Conservation (phyloP, 2,888 invertebrate genomes). For the Pachymerium ferrugineum region DNA sequence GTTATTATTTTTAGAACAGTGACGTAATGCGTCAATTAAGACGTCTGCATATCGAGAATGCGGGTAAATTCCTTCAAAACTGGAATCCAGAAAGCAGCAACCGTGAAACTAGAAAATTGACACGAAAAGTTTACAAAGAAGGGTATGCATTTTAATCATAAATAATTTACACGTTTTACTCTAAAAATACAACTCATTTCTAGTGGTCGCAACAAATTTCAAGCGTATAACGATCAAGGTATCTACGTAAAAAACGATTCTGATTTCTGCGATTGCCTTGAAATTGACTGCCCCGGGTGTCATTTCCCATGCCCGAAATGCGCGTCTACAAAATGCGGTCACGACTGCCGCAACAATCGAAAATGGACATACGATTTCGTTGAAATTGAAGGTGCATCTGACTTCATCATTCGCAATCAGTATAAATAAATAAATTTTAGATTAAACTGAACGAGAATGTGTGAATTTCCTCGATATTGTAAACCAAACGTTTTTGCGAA, state of each 20-base stretch:
- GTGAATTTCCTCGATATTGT: background rate
- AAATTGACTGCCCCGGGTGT: slow-evolving; percentile 71
- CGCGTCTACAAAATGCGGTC: slow-evolving; percentile 67
- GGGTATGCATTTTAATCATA: slow-evolving; percentile 44
- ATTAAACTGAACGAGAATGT: background rate
- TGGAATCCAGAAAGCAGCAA: slow-evolving; percentile 75
- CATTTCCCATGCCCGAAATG: slow-evolving; percentile 74
- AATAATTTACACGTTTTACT: background rate
- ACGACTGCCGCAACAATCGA: slow-evolving; percentile 68
- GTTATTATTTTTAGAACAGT: background rate
- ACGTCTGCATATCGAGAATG: slow-evolving; percentile 46
- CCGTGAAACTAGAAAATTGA: slow-evolving; percentile 68
- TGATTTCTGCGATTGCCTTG: slow-evolving; percentile 80
- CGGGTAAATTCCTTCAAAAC: slow-evolving; percentile 57
- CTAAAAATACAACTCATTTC: background rate
- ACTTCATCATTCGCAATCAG: background rate
- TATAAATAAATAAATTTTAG: background rate
- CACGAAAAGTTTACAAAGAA: slow-evolving; percentile 58
- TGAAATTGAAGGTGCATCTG: slow-evolving; percentile 62
- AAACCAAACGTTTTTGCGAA: slow-evolving; percentile 17
- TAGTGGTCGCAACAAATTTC: background rate
- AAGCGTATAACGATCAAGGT: slow-evolving; percentile 61
- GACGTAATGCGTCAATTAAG: background rate
- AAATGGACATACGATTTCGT: slow-evolving; percentile 72
- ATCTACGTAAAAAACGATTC: slow-evolving; percentile 57